Base-by-base conservation (phyloP, 2,888 invertebrate genomes). In the Lochmaea capreae region DNA sequence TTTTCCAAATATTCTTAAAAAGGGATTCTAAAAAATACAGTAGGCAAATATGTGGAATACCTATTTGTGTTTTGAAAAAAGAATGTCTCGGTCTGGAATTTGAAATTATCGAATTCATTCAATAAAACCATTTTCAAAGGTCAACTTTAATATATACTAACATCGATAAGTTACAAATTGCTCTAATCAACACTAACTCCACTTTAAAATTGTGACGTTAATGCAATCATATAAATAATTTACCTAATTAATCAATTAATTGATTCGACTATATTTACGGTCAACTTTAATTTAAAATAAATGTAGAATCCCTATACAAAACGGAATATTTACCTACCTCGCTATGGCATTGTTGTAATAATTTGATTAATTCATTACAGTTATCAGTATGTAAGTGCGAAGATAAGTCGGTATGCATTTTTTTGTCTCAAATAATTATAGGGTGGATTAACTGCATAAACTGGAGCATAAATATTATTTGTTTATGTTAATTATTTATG, bases 341-440 rank as follows among this genome's bases (percentile, higher is more conserved):
- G 77, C 84, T 82, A 86, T 94, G 93, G 84, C 96, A 96, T 79
- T 91, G 88, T 82, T 91, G 87, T 69, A 94, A 89, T 79, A 91
- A 88, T 80, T 88, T 88, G 79, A 94, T 95, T 63, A 94, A 83
- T 83, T 90, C 88, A 88, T 95, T 95, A 87, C 96, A 96, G 87
- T 93, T 91, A 57, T 91, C 89, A 59, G 93, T 91, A 87, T 96
- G 95, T 83, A 94, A 89, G 89, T 93, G 93, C 14, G 91, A 85
- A 10, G 93, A 89, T 80, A 93, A 88, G 87, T 93, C 93, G 66
- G 93, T 91, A 89, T 93, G 93, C 93, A 93, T 74, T 68, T 71
- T 54, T 42, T 22, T 16, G 54, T 18, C 18, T 11, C 54, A 18
- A 18, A 54, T 18, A 39, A 39, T 39, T 54, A 10, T 54, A 16